Conservation (phyloP, 1,140 invertebrate genomes). For the Nymphalis io region DNA sequence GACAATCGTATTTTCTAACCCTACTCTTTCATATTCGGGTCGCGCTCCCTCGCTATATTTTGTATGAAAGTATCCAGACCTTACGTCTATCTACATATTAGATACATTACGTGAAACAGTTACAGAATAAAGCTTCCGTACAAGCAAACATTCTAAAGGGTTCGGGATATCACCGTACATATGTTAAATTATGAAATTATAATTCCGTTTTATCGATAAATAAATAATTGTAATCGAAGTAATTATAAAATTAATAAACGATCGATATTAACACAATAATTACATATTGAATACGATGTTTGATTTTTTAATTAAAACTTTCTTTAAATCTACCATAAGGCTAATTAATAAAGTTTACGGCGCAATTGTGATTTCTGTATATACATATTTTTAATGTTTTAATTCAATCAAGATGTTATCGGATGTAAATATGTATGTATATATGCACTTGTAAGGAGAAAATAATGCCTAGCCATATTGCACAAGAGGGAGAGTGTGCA, state of each 20-base stretch:
- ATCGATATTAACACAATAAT: conserved; percentile 1
- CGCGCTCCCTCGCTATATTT: conserved; percentile 61
- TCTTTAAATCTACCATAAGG: background rate
- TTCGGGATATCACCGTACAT: conserved; percentile 9
- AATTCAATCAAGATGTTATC: conserved; percentile 1
- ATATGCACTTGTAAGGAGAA: conserved; percentile 32
- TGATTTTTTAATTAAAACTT: background rate
- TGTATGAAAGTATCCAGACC: conserved; percentile 66
- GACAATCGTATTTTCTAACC: conserved; percentile 50
- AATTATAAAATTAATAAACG: background rate
- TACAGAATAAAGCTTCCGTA: conserved; percentile 45
- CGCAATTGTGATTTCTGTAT: background rate
- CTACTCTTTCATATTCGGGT: conserved; percentile 65
- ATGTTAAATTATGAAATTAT: background rate
- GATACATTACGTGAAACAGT: conserved; percentile 46
- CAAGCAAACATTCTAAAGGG: conserved; percentile 37
- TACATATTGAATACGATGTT: background rate
- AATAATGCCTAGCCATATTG: conserved; percentile 50
- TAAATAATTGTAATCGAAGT: background rate
- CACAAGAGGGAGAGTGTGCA: conserved; percentile 54
- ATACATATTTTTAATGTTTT: background rate
- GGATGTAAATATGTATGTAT: conserved; percentile 3
- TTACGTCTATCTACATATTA: conserved; percentile 55
- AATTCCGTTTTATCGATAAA: background rate
- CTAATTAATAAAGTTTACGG: background rate